Conservation (phyloP, 2,797 vertebrate species). For the Sorex maritimensis region DNA sequence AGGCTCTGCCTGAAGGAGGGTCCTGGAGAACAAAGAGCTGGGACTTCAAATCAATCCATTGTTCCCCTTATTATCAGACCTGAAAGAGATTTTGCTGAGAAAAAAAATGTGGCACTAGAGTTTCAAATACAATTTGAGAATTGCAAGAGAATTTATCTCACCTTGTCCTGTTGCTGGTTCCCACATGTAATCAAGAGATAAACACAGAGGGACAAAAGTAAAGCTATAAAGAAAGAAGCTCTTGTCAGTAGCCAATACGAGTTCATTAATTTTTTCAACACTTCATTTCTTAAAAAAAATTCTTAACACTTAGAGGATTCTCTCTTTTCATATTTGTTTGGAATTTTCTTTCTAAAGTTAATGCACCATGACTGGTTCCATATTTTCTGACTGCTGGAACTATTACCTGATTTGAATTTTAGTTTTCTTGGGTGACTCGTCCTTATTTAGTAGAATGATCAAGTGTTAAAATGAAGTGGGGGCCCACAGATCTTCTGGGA, state of each 20-base stretch:
- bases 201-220: slow-evolving; percentile 38
- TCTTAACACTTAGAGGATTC: not conserved
- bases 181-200: not conserved
- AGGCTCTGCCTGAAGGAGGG: slow-evolving; percentile 62
- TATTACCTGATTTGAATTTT: not conserved
- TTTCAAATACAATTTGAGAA: slow-evolving; percentile 64
- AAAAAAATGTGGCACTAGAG: slow-evolving; percentile 53
- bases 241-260: not conserved
- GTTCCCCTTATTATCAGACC: slow-evolving; percentile 72
- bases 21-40: slow-evolving; percentile 77
- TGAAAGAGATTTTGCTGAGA: slow-evolving; percentile 71
- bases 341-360: no score
- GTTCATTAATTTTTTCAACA: slow-evolving; percentile 33
- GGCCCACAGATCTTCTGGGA: not conserved
- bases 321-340: no score
- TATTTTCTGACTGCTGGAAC: slow-evolving; percentile 22
- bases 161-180: not conserved
- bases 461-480: slow-evolving; percentile 49
- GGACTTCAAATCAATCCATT: slow-evolving; percentile 79
- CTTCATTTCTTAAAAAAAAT: not conserved
- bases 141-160: slow-evolving; percentile 53
- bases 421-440: not conserved
- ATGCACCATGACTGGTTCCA: no score
- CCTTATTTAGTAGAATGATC: slow-evolving; percentile 16
- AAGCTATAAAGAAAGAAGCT: not conserved